Conservation (phyloP, 2,888 invertebrate species). For the Tenthredo livida region DNA sequence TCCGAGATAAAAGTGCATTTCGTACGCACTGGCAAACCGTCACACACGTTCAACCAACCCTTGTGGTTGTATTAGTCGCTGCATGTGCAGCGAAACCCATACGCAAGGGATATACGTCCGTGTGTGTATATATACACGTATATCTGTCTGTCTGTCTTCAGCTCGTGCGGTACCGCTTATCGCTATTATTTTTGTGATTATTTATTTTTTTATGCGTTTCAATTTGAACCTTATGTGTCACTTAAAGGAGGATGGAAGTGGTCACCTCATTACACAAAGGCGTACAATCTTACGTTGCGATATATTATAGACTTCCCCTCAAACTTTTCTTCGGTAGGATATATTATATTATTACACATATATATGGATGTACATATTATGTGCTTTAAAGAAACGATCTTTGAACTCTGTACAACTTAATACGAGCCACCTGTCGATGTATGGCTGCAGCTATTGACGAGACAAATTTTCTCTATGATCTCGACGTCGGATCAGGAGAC, state of each 20-base stretch:
- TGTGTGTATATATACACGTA: background rate
- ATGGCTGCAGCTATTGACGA: too few relatives aligned
- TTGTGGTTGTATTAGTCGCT: background rate
- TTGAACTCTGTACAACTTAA: too few relatives aligned
- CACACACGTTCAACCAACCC: conserved; percentile 2
- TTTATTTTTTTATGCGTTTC: background rate
- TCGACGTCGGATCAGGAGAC: too few relatives aligned
- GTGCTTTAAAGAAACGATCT: too few relatives aligned
- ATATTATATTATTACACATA: too few relatives aligned
- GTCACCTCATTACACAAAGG: conserved; percentile 40
- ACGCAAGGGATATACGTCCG: background rate
- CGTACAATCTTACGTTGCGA: conserved; percentile 19
- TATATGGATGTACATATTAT: too few relatives aligned
- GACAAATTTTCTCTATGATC: too few relatives aligned
- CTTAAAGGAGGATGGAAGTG: conserved; percentile 25
- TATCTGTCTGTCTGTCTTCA: background rate
- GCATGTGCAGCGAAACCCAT: background rate
- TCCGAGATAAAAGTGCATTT: conserved; percentile 70
- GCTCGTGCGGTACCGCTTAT: background rate
- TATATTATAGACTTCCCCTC: background rate
- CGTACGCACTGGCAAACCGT: conserved; percentile 56
- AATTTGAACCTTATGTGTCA: background rate
- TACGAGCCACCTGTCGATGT: too few relatives aligned
- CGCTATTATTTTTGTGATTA: conserved; percentile 5
- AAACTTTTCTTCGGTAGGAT: background rate